These are phyloP conservation scores for Atlantisia rogersi DNA, from an alignment of 2,113 vertebrate species.

Conservation along the genomic window DNA sequence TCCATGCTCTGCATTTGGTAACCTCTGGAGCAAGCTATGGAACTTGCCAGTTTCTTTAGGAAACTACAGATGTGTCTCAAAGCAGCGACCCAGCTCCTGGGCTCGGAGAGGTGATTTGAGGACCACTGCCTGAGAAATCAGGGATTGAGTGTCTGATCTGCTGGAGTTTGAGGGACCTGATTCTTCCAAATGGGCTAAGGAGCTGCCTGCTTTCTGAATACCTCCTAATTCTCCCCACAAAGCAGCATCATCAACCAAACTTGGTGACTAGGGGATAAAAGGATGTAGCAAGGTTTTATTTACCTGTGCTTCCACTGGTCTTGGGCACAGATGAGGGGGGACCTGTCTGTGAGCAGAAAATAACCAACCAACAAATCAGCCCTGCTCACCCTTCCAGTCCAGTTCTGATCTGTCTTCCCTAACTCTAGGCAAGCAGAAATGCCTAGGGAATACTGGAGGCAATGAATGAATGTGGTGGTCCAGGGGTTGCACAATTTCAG, in stretches of 20 bases:
- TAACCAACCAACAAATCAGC: neutral
- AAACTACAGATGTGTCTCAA: neutral
- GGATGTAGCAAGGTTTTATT: neutral
- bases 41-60: neutral
- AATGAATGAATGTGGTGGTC: neutral
- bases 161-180: neutral
- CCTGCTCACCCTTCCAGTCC: neutral
- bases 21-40: neutral
- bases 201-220: neutral
- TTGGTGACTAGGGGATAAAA: neutral
- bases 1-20: neutral
- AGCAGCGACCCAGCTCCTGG: neutral
- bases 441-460: neutral
- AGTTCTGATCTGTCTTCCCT: neutral
- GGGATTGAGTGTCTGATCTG: neutral
- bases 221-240: neutral
- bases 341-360: neutral
- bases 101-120: neutral
- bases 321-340: accelerated
- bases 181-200: neutral
- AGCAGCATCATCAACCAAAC: neutral
- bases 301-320: neutral
- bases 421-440: neutral
- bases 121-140: neutral
- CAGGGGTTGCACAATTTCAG: neutral